phyloP scores from a whole-genome alignment of 2,797 vertebrate genomes.

The Macropodus opercularis region DNA sequence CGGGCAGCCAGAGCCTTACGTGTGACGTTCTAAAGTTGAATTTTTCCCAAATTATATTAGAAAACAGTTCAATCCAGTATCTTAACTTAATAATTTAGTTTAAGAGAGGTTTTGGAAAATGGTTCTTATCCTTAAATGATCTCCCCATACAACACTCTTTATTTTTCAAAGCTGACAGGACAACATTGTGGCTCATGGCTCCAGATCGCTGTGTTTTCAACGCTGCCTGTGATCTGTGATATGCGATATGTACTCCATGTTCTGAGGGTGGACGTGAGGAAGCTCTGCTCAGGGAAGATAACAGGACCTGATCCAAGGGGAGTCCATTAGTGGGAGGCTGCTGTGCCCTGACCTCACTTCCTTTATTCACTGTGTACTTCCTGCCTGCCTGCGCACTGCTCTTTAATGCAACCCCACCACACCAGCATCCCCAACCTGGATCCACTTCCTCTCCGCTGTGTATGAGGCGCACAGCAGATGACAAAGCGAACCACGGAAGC shows the following conservation, averaged over 20 bases:
- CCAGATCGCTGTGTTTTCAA: constrained; percentile 22
- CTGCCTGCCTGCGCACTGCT: constrained; percentile 60
- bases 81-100: too few relatives aligned
- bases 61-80: too few relatives aligned
- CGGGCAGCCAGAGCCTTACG: too few relatives aligned
- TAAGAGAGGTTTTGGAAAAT: background rate
- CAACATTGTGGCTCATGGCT: constrained; percentile 17
- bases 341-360: constrained; percentile 75
- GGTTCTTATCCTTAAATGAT: constrained; percentile 1
- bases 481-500: constrained; percentile 17
- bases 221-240: constrained; percentile 37
- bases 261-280: constrained; percentile 62
- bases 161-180: background rate
- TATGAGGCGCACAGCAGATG: constrained; percentile 34
- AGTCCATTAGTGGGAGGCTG: constrained; percentile 65
- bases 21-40: too few relatives aligned
- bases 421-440: constrained; percentile 38
- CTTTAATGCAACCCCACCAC: constrained; percentile 52
- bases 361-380: constrained; percentile 80
- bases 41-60: too few relatives aligned
- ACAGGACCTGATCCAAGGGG: constrained; percentile 62
- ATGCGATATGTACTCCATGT: constrained; percentile 36
- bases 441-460: constrained; percentile 53
- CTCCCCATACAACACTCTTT: background rate
- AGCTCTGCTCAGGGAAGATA: constrained; percentile 75